Evolutionary conservation across 1,140 invertebrate species (phyloP).

Genomic region (Drosophila sturtevanti): DNA sequence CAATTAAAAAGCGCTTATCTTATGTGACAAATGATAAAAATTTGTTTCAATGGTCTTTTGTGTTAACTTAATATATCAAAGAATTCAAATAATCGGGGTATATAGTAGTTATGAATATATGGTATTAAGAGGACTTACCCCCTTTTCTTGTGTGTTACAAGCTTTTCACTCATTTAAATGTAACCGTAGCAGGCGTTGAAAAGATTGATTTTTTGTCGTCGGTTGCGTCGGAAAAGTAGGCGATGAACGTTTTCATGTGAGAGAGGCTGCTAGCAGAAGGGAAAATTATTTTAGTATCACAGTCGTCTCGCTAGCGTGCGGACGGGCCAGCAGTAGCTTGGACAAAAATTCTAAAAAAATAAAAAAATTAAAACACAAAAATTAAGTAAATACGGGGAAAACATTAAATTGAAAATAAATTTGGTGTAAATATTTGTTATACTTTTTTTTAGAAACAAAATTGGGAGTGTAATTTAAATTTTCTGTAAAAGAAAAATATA

Average conservation of each 20-base stretch:
- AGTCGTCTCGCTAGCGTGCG: constrained; percentile 66
- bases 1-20: too few species aligned
- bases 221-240: constrained; percentile 60
- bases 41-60: too few species aligned
- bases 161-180: not conserved
- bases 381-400: constrained; percentile 10
- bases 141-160: not conserved
- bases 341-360: constrained; percentile 24
- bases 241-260: constrained; percentile 44
- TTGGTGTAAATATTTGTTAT: constrained; percentile 61
- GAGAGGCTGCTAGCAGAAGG: constrained; percentile 36
- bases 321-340: constrained; percentile 47
- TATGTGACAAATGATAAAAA: too few species aligned
- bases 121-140: not conserved
- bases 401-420: constrained; percentile 34
- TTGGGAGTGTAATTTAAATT: constrained; percentile 49
- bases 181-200: constrained; percentile 26
- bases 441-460: constrained; percentile 34
- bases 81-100: too few species aligned
- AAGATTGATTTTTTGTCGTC: constrained; percentile 75
- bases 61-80: too few species aligned
- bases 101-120: not conserved
- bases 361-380: constrained; percentile 32
- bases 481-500: constrained; percentile 14
- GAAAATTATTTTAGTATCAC: constrained; percentile 64